Percentiles rank a stretch among this genome's conserved stretches.
These are phyloP conservation scores for Sinelater perroti DNA, from an alignment of 2,888 invertebrate species.

Conservation along the genomic window DNA sequence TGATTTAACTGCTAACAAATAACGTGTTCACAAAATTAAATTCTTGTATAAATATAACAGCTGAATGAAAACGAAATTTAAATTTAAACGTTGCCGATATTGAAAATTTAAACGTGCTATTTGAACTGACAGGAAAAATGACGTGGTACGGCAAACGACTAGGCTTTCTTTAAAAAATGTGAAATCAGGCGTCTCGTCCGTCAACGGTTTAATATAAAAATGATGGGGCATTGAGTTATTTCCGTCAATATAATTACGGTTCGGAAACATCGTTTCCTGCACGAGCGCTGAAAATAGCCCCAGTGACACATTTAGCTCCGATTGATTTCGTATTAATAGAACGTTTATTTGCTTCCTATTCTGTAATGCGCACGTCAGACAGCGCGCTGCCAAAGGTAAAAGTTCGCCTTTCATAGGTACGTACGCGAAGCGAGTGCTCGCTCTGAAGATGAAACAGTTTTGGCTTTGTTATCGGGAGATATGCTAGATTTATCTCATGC, in stretches of 20 bases:
- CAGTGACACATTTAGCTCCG: conserved; percentile 5
- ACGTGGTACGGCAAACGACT: too few relatives aligned
- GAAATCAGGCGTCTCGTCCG: too few relatives aligned
- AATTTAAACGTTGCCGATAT: too few relatives aligned
- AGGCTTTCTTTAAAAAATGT: too few relatives aligned
- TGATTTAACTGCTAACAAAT: too few relatives aligned
- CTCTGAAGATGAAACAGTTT: conserved; percentile 7
- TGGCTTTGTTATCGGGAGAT: conserved; percentile 22
- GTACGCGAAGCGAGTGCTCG: not conserved
- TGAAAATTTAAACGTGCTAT: too few relatives aligned
- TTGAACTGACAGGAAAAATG: too few relatives aligned
- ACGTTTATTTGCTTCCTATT: conserved; percentile 1
- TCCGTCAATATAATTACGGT: conserved; percentile 14
- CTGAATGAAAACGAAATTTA: too few relatives aligned
- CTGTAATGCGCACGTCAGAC: not conserved
- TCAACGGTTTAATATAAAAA: too few relatives aligned
- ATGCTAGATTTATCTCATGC: conserved; percentile 41
- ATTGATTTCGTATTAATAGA: conserved; percentile 15
- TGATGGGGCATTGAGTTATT: conserved; percentile 2
- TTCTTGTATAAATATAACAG: too few relatives aligned
- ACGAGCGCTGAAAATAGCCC: conserved; percentile 3
- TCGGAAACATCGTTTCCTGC: conserved; percentile 6
- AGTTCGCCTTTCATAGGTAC: not conserved
- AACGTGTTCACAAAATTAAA: too few relatives aligned
- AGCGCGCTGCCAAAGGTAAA: not conserved